Conservation (phyloP, 2,797 vertebrate species). For the Clamator glandarius region DNA sequence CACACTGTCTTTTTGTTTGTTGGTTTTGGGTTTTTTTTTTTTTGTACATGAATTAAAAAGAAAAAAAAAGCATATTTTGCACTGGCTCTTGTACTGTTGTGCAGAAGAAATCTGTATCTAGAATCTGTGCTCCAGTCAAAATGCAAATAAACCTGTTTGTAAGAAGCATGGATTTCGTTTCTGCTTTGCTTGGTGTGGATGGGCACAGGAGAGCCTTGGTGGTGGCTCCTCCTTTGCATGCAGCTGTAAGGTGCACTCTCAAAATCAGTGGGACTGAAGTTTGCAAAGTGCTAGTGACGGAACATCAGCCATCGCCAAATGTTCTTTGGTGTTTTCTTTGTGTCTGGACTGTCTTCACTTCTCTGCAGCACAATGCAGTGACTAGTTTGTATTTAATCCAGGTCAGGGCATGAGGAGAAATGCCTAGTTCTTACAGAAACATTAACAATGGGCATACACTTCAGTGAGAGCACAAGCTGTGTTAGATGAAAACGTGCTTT, state of each 20-base stretch:
- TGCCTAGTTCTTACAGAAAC: not conserved
- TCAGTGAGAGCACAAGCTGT: not conserved
- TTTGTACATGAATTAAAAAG: constrained; percentile 69
- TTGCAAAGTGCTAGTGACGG: not conserved
- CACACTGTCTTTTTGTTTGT: constrained; percentile 25
- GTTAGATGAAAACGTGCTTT: not conserved
- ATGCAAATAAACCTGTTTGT: constrained; percentile 80
- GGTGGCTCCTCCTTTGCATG: accelerated
- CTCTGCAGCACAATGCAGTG: not conserved
- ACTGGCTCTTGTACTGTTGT: constrained; percentile 75
- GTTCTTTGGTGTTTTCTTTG: accelerated
- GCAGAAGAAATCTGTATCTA: constrained; percentile 71
- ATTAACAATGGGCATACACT: accelerated
- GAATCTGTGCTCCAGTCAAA: constrained; percentile 75
- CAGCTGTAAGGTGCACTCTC: not conserved
- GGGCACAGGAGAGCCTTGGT: accelerated
- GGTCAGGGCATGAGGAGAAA: not conserved
- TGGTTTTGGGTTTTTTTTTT: not conserved
- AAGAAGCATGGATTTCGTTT: constrained; percentile 49
- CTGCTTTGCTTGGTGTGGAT: not conserved
- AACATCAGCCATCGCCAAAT: not conserved
- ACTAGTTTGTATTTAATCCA: not conserved
- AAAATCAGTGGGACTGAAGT: not conserved
- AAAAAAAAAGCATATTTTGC: constrained; percentile 74
- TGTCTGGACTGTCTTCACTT: not conserved